phyloP scores from a whole-genome alignment of 2,888 invertebrate genomes.

The Drosophila paramelanica region DNA sequence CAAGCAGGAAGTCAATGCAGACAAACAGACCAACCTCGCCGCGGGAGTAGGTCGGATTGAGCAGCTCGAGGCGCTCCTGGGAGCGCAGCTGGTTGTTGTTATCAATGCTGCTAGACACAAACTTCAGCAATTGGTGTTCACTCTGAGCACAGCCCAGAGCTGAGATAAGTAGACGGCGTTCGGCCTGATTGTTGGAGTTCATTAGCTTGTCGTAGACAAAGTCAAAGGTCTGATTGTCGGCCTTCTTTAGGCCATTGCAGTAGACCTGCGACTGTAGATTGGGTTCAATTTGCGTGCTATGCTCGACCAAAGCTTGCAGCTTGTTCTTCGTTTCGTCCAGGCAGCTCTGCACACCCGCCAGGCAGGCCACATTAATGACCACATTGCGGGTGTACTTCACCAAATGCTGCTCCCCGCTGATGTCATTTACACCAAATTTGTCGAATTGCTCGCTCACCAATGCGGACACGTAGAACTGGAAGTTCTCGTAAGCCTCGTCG shows the following conservation, averaged over 20 bases:
- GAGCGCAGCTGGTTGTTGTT: constrained; percentile 55
- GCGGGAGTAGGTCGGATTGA: constrained; percentile 75
- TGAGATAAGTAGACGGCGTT: constrained; percentile 87
- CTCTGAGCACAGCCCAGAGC: constrained; percentile 89
- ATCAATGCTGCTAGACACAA: constrained; percentile 81
- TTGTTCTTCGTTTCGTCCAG: constrained; percentile 76
- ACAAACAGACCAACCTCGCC: constrained; percentile 85
- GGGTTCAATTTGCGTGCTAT: constrained; percentile 71
- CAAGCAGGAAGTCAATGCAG: constrained; percentile 86
- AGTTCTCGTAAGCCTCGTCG: constrained; percentile 67
- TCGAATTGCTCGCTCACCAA: constrained; percentile 76
- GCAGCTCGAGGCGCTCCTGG: constrained; percentile 77
- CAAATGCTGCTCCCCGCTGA: constrained; percentile 78
- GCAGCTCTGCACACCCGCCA: constrained; percentile 76
- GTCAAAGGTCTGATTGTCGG: constrained; percentile 87
- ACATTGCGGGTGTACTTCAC: constrained; percentile 76
- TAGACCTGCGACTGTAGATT: constrained; percentile 82
- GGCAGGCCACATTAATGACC: constrained; percentile 82
- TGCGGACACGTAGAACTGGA: constrained; percentile 67
- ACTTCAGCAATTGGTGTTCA: constrained; percentile 86
- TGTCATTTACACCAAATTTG: constrained; percentile 78
- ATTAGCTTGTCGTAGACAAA: constrained; percentile 87
- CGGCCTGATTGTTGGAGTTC: constrained; percentile 86
- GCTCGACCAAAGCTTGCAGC: constrained; percentile 60
- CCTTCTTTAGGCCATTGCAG: constrained; percentile 83